A percentile compares a stretch with the other conserved stretches of the same genome.
Conservation (phyloP, 2,888 invertebrate genomes). For the Lampropteryx suffumata region DNA sequence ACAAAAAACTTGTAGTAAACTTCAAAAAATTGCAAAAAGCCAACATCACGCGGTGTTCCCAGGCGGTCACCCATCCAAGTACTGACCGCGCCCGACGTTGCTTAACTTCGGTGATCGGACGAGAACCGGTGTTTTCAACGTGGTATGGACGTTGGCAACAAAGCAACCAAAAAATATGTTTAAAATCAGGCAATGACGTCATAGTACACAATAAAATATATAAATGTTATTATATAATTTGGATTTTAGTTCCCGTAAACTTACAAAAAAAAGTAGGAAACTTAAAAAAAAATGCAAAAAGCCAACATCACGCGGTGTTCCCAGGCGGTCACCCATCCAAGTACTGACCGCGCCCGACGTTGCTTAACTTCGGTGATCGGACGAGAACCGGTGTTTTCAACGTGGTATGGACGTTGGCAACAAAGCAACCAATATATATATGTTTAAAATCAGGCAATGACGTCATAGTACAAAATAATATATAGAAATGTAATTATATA, state of each 20-base stretch:
- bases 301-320: slow-evolving; percentile 58
- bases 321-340: slow-evolving; percentile 74
- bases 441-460: no score
- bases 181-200: no score
- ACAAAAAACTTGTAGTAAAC: no score
- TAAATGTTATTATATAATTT: no score
- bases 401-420: slow-evolving; percentile 45
- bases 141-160: slow-evolving; percentile 41
- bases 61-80: slow-evolving; percentile 79
- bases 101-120: slow-evolving; percentile 76
- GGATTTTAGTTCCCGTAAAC: no score
- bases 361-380: slow-evolving; percentile 75
- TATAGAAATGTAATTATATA: no score
- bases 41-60: slow-evolving; percentile 52
- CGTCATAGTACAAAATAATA: no score
- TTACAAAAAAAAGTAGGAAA: not conserved
- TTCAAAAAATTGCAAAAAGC: slow-evolving; percentile 32
- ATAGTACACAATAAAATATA: no score
- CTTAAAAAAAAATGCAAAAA: slow-evolving; percentile 14
- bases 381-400: slow-evolving; percentile 72
- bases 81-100: slow-evolving; percentile 77
- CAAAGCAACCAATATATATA: no score
- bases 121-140: slow-evolving; percentile 70
- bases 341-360: slow-evolving; percentile 72
- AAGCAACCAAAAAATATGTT: no score